Conservation (phyloP, 2,888 invertebrate genomes). For the Amorpha juglandis region DNA sequence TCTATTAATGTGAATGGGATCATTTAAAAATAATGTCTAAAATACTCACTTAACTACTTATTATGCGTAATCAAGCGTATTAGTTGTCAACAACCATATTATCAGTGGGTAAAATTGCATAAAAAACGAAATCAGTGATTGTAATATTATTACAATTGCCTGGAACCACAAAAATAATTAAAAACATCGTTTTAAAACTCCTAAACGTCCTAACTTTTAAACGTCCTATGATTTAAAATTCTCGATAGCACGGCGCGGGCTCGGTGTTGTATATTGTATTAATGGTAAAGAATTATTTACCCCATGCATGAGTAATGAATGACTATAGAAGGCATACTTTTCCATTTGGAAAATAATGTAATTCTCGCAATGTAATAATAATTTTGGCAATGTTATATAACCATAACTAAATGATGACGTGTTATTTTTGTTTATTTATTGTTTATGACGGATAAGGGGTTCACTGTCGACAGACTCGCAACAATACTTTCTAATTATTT, state of each 20-base stretch:
- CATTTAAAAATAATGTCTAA: too few relatives aligned
- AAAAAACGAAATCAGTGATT: too few relatives aligned
- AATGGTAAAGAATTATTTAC: background rate
- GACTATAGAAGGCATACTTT: background rate
- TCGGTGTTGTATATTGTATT: background rate
- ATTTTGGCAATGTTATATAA: background rate
- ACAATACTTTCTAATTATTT: conserved; percentile 11
- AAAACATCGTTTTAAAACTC: background rate
- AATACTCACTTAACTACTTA: too few relatives aligned
- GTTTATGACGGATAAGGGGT: conserved; percentile 5
- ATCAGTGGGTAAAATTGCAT: too few relatives aligned
- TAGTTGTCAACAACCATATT: too few relatives aligned
- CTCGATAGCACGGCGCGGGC: background rate
- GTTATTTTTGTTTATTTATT: background rate
- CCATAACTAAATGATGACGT: conserved; percentile 6
- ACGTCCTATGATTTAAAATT: background rate
- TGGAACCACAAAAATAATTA: too few relatives aligned
- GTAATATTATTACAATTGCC: too few relatives aligned
- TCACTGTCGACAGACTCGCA: background rate
- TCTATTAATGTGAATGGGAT: too few relatives aligned
- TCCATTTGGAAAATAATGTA: background rate
- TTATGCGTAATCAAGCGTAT: too few relatives aligned
- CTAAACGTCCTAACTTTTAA: too few relatives aligned
- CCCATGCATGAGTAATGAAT: background rate
- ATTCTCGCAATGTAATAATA: background rate